Percentiles rank a stretch among this genome's conserved stretches.
Evolutionary conservation across 2,888 invertebrate species (phyloP).

Genomic region (Augochlorella aurata): DNA sequence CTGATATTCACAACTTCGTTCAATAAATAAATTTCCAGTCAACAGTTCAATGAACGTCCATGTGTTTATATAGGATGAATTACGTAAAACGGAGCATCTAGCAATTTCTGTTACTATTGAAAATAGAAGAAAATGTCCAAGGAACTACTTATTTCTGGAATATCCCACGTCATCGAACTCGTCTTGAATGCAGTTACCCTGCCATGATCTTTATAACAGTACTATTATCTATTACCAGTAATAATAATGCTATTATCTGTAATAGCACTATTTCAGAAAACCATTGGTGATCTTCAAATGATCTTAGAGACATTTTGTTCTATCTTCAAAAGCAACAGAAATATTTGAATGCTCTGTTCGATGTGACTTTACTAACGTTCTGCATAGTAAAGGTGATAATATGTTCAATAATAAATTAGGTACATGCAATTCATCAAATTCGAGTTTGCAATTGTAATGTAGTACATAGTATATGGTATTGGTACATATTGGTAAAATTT

Average conservation of each 20-base stretch:
- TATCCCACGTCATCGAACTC: neutral
- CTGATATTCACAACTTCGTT: neutral
- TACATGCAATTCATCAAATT: constrained; percentile 5
- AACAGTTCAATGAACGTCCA: constrained; percentile 16
- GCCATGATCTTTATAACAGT: neutral
- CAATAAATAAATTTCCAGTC: neutral
- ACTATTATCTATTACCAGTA: too few species aligned
- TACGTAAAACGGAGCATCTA: neutral
- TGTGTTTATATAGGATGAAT: constrained; percentile 8
- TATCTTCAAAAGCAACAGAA: neutral
- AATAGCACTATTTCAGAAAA: too few species aligned
- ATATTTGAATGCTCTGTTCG: neutral
- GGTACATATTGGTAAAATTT: constrained; percentile 17
- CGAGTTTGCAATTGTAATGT: constrained; percentile 9
- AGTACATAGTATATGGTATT: constrained; percentile 23
- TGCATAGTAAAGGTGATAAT: neutral
- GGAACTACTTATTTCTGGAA: neutral
- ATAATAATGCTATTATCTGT: neutral
- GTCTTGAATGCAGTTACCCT: neutral
- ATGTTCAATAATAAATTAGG: constrained; percentile 9
- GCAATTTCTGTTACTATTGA: neutral
- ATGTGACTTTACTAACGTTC: neutral
- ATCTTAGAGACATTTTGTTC: neutral
- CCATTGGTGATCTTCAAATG: neutral
- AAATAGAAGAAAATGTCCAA: neutral